phyloP scores from a whole-genome alignment of 2,113 vertebrate species.

The Aleadryas rufinucha region DNA sequence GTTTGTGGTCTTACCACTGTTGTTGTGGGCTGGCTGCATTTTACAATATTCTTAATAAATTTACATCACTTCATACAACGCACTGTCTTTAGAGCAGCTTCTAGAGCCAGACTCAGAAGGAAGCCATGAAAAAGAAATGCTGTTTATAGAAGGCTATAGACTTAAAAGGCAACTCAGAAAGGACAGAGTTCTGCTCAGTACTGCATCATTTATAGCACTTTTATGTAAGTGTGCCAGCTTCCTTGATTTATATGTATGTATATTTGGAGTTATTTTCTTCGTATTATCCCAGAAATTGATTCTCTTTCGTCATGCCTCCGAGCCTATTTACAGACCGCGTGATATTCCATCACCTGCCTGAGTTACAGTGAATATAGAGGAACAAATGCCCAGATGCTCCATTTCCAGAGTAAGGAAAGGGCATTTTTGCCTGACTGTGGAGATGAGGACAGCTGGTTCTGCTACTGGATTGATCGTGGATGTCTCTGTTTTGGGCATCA shows the following conservation, averaged over 20 bases:
- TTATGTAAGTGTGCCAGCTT: not conserved
- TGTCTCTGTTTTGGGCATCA: not conserved
- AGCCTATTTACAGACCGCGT: not conserved
- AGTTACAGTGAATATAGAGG: not conserved
- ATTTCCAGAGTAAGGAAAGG: not conserved
- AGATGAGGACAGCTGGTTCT: not conserved
- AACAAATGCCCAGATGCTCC: not conserved
- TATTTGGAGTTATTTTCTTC: conserved; percentile 30
- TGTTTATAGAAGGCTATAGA: not conserved
- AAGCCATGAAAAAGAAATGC: not conserved
- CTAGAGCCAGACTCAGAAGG: not conserved
- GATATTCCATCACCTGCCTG: not conserved
- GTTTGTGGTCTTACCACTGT: not conserved
- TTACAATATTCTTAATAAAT: not conserved
- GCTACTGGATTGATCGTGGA: not conserved
- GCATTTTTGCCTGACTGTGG: not conserved
- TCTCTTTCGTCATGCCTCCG: not conserved
- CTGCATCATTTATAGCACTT: not conserved
- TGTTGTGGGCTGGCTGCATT: not conserved
- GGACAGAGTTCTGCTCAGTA: not conserved
- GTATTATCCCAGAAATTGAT: not conserved
- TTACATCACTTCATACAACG: not conserved
- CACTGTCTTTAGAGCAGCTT: not conserved
- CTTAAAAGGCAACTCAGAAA: not conserved
- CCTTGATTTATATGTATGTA: conserved; percentile 8